phyloP scores from a whole-genome alignment of 2,113 vertebrate species.

The Hymenochirus boettgeri region DNA sequence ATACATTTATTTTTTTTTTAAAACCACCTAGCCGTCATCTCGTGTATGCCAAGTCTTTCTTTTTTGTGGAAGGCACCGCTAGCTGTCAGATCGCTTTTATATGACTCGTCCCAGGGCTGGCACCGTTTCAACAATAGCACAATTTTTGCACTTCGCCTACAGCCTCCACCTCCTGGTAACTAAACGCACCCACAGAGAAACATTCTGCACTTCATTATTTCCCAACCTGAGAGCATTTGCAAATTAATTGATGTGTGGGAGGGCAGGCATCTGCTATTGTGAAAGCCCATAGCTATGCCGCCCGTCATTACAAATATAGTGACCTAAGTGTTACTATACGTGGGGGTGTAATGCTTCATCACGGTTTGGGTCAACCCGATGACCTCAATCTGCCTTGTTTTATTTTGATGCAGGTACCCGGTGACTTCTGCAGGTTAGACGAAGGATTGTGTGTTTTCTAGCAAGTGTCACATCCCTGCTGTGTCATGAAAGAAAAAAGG shows the following conservation, averaged over 20 bases:
- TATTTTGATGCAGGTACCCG: not conserved
- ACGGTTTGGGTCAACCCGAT: not conserved
- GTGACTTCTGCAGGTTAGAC: not conserved
- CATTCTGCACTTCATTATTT: constrained; percentile 63
- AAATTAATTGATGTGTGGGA: constrained; percentile 73
- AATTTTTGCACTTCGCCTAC: constrained; percentile 53
- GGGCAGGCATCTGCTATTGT: constrained; percentile 70
- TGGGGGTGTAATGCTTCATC: not conserved
- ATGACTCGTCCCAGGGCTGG: constrained; percentile 34
- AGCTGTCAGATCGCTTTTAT: constrained; percentile 30
- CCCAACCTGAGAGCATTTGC: constrained; percentile 68
- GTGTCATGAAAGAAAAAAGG: no score
- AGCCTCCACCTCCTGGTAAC: constrained; percentile 53
- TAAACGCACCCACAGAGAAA: constrained; percentile 49
- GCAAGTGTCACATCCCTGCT: no score
- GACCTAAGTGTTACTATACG: constrained; percentile 43
- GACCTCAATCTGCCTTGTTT: not conserved
- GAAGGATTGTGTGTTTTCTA: not conserved
- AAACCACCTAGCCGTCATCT: no score
- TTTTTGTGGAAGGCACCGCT: constrained; percentile 28
- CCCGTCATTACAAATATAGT: constrained; percentile 53
- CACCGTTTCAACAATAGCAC: constrained; percentile 31
- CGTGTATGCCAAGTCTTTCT: not conserved
- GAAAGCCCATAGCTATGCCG: constrained; percentile 54
- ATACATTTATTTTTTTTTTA: no score